These are phyloP conservation scores for Enteromius paludinosus DNA, from an alignment of 2,797 vertebrate genomes.

Conservation along the genomic window DNA sequence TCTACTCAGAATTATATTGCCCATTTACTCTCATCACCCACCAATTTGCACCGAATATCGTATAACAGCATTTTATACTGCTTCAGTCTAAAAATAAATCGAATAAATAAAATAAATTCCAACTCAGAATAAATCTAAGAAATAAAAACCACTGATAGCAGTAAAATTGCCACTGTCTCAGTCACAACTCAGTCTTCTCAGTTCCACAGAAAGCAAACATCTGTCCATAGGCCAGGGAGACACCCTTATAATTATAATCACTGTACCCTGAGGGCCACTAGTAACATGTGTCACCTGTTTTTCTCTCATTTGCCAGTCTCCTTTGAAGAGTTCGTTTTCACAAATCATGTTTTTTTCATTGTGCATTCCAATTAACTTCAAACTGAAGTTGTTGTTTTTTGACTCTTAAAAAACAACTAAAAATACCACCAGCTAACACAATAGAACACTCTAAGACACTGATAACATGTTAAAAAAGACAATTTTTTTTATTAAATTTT, in stretches of 20 bases:
- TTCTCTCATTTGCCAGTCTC: not conserved
- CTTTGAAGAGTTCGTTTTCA: not conserved
- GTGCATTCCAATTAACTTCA: too few relatives aligned
- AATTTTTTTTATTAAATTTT: too few relatives aligned
- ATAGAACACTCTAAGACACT: too few relatives aligned
- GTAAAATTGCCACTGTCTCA: not conserved
- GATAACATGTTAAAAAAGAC: too few relatives aligned
- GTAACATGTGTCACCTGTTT: constrained; percentile 13
- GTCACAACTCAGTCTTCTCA: not conserved
- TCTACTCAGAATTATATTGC: not conserved
- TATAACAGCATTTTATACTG: not conserved
- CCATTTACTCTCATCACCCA: not conserved
- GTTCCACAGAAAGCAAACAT: not conserved
- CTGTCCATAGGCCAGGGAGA: not conserved
- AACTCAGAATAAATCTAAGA: too few relatives aligned
- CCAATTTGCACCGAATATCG: not conserved
- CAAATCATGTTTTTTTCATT: too few relatives aligned
- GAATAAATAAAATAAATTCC: too few relatives aligned
- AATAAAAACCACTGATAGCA: not conserved
- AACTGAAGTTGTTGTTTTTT: too few relatives aligned
- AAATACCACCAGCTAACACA: too few relatives aligned
- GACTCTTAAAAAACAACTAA: too few relatives aligned
- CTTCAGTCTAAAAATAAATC: not conserved
- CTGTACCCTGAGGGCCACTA: not conserved
- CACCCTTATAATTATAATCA: not conserved